Conservation (phyloP, 2,113 vertebrate species). For the Pleuronectes platessa region DNA sequence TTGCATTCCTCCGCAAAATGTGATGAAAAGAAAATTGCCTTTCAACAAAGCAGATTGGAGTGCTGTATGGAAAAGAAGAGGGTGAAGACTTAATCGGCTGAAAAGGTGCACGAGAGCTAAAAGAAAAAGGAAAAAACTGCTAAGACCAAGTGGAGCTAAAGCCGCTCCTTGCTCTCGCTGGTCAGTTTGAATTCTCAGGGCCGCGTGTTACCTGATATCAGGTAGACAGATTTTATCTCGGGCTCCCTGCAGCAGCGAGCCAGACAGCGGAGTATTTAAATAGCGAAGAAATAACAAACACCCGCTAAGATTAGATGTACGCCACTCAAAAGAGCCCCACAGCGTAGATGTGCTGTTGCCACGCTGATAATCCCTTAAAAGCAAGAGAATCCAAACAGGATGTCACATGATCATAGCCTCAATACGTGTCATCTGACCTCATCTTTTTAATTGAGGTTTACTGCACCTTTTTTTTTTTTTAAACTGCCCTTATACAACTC, state of each 20-base stretch:
- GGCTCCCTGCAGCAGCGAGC: constrained; percentile 54
- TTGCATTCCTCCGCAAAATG: constrained; percentile 81
- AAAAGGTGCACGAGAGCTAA: constrained; percentile 62
- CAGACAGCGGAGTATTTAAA: constrained; percentile 70
- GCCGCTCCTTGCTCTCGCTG: constrained; percentile 56
- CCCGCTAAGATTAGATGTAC: constrained; percentile 70
- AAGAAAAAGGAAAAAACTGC: constrained; percentile 41
- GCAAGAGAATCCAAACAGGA: constrained; percentile 59
- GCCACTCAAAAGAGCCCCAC: constrained; percentile 51
- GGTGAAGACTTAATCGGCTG: constrained; percentile 65
- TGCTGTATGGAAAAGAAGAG: constrained; percentile 72
- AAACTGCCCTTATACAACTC: constrained; percentile 46
- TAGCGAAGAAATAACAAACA: constrained; percentile 72
- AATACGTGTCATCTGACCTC: constrained; percentile 52
- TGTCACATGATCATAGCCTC: constrained; percentile 54
- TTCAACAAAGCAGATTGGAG: constrained; percentile 78
- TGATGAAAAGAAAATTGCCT: constrained; percentile 84
- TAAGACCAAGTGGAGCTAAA: constrained; percentile 47
- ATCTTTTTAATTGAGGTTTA: constrained; percentile 59
- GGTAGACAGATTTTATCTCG: constrained; percentile 82
- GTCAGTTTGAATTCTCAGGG: constrained; percentile 73
- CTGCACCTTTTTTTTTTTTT: constrained; percentile 42
- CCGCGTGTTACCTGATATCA: constrained; percentile 81
- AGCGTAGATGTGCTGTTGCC: constrained; percentile 54
- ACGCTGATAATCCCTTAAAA: constrained; percentile 72